Evolutionary conservation across 2,888 invertebrate genomes (phyloP), one percentile per base, ranked within the genome.

Genomic region (Pandemis corylana): DNA sequence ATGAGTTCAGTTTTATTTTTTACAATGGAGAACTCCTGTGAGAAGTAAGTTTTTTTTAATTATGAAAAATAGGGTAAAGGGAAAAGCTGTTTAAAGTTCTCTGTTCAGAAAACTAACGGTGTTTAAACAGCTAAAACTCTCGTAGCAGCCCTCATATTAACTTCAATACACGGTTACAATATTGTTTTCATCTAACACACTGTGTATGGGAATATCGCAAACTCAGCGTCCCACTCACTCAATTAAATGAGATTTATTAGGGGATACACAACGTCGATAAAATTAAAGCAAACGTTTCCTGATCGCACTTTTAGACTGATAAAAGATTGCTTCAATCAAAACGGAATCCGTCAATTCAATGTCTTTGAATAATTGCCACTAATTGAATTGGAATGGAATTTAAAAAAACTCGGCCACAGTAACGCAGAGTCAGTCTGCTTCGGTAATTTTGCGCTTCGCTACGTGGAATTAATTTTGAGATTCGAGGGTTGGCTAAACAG

Each of bases 301-400:
- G 63, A 69, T 68, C 41, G 68, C 73, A 64, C 42, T 73, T 73
- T 51, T 36, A 49, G 63, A 59, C 56, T 42, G 64, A 61, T 65
- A 73, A 73, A 69, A 73, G 68, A 73, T 69, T 73, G 73, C 56
- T 49, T 65, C 68, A 73, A 69, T 73, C 73, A 73, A 73, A 73
- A 64, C 20, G 59, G 42, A 69, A 73, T 73, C 64, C 64, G 49
- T 73, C 68, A 69, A 59, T 68, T 69, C 64, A 20, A 59, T 62
- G 51, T 66, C 66, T 64, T 63, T 12, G 64, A 69, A 73, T 69
- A 73, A 69, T 69, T 73, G 68, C 46, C 15, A 64, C 64, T 49
- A 65, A 69, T 69, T 68, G 56, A 64, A 69, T 36, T 49, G 59
- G 44, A 61, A 13, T 61, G 7, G 46, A 46, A 46, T 71, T 73